Conservation (phyloP, 1,140 invertebrate genomes). For the Papilio polyxenes region DNA sequence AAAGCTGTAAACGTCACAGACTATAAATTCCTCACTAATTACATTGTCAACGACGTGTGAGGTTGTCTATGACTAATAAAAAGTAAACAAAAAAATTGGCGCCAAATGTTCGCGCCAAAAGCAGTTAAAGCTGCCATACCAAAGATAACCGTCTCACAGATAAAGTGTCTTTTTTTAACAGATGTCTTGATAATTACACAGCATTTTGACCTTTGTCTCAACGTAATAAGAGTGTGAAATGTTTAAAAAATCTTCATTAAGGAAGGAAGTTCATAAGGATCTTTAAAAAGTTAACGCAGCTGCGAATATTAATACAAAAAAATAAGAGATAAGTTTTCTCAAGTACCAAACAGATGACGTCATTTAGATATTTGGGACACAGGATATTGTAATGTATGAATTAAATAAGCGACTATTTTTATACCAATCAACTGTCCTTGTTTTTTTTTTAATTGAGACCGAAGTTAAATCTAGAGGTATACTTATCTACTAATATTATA, state of each 20-base stretch:
- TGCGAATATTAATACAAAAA: neutral
- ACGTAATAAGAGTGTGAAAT: conserved; percentile 4
- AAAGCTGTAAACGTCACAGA: conserved; percentile 29
- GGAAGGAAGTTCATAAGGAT: conserved; percentile 25
- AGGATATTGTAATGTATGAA: neutral
- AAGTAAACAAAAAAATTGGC: conserved; percentile 42
- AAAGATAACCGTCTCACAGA: conserved; percentile 40
- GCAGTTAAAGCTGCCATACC: conserved; percentile 38
- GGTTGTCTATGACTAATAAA: conserved; percentile 34
- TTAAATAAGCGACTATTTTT: neutral
- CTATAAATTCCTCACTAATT: conserved; percentile 35
- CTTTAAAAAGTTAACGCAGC: conserved; percentile 21
- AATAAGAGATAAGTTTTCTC: neutral
- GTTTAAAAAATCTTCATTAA: neutral
- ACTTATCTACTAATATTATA: no score
- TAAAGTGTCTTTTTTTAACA: conserved; percentile 22
- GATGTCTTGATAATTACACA: conserved; percentile 1
- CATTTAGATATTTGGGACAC: neutral
- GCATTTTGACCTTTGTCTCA: conserved; percentile 2
- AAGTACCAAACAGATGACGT: neutral
- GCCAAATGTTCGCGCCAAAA: conserved; percentile 48
- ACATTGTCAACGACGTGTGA: conserved; percentile 44
- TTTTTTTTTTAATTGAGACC: neutral
- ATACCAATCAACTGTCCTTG: no score
- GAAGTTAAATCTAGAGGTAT: no score